Evolutionary conservation across 2,113 vertebrate species (phyloP).

Genomic region (Neodon shergylaensis): DNA sequence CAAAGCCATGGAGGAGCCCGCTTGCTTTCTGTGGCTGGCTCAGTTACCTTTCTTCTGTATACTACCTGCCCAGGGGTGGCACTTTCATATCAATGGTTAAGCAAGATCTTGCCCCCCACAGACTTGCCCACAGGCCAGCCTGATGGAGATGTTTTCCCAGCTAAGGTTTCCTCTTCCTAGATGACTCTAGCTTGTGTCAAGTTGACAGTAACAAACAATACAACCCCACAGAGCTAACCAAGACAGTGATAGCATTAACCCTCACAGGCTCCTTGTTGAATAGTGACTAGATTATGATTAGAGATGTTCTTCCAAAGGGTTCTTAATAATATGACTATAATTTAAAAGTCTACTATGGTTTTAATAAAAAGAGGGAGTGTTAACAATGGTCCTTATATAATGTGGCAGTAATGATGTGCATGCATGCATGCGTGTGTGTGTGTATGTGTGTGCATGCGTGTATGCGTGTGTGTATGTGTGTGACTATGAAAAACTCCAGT

Average conservation of each 20-base stretch:
- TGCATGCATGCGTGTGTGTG: not conserved
- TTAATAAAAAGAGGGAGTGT: not conserved
- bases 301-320: not conserved
- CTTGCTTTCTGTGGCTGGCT: not conserved
- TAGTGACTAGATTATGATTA: not conserved
- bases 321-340: not conserved
- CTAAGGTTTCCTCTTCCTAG: not conserved
- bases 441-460: not conserved
- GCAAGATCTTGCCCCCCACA: not conserved
- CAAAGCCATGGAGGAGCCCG: not conserved
- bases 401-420: not conserved
- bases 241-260: not conserved
- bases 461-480: not conserved
- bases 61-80: not conserved
- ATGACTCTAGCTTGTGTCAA: not conserved
- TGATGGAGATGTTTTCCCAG: not conserved
- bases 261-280: not conserved
- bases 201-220: not conserved
- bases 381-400: not conserved
- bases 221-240: not conserved
- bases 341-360: not conserved
- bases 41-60: not conserved
- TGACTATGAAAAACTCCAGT: not conserved
- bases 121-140: not conserved
- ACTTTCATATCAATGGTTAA: not conserved